Evolutionary conservation across 2,797 vertebrate genomes (phyloP).

Genomic region (Xenops minutus): DNA sequence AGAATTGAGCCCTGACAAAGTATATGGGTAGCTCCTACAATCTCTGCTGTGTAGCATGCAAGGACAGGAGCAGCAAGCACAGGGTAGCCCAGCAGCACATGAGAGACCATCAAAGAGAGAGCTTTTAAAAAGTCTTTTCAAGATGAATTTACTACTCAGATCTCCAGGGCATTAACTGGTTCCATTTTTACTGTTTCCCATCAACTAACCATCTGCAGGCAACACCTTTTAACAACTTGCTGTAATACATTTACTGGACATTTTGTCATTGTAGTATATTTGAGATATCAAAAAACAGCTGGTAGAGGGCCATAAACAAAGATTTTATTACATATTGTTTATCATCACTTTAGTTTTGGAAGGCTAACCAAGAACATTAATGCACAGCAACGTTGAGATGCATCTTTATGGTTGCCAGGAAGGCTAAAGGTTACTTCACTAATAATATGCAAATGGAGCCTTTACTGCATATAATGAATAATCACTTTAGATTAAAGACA

Average conservation of each 20-base stretch:
- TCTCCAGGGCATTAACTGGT: slow-evolving; percentile 67
- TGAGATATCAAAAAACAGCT: slow-evolving; percentile 75
- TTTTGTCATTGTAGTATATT: slow-evolving; percentile 76
- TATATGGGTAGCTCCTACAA: not conserved
- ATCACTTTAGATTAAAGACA: slow-evolving; percentile 76
- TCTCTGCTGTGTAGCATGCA: not conserved
- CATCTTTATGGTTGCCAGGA: slow-evolving; percentile 62
- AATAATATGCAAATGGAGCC: slow-evolving; percentile 77
- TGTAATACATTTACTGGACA: slow-evolving; percentile 75
- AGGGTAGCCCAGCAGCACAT: not conserved
- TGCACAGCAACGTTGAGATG: slow-evolving; percentile 37
- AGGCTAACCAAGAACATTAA: slow-evolving; percentile 54
- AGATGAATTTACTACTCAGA: slow-evolving; percentile 63
- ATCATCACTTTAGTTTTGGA: slow-evolving; percentile 63
- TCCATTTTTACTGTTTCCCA: slow-evolving; percentile 72
- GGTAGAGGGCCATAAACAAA: slow-evolving; percentile 73
- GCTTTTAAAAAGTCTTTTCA: slow-evolving; percentile 57
- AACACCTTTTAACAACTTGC: slow-evolving; percentile 73
- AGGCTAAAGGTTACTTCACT: slow-evolving; percentile 76
- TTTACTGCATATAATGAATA: slow-evolving; percentile 77
- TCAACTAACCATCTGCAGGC: slow-evolving; percentile 76
- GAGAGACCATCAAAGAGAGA: slow-evolving; percentile 7
- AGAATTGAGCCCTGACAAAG: not conserved
- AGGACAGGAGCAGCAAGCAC: not conserved
- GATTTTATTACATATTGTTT: slow-evolving; percentile 72